Evolutionary conservation across 2,888 invertebrate species (phyloP).

Genomic region (Brachypterus glaber): DNA sequence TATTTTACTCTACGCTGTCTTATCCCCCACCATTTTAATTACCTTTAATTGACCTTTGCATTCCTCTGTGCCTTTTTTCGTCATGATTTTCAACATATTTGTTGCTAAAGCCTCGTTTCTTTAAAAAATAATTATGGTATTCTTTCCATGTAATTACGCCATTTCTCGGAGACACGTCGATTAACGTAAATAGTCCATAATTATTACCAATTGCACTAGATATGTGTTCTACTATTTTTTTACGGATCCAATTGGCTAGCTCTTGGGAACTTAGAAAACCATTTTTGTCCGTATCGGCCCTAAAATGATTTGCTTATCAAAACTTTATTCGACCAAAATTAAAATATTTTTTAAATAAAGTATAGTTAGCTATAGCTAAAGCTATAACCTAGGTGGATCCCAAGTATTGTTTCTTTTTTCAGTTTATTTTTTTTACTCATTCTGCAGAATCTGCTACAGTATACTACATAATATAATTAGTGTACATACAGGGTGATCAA

Average conservation of each 20-base stretch:
- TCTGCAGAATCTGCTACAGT: too few relatives aligned
- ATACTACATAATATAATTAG: too few relatives aligned
- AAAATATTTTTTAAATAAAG: not conserved
- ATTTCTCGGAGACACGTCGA: constrained; percentile 57
- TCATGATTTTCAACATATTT: constrained; percentile 56
- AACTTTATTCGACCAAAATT: not conserved
- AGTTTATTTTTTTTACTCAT: too few relatives aligned
- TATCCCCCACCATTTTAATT: too few relatives aligned
- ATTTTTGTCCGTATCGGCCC: constrained; percentile 53
- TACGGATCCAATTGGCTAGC: constrained; percentile 55
- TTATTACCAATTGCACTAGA: constrained; percentile 57
- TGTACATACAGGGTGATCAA: too few relatives aligned
- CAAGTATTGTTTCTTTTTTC: too few relatives aligned
- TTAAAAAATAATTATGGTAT: constrained; percentile 64
- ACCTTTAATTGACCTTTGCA: constrained; percentile 53
- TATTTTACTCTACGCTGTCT: constrained; percentile 1
- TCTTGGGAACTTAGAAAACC: constrained; percentile 51
- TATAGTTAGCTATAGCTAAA: not conserved
- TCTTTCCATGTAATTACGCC: constrained; percentile 70
- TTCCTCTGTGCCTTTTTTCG: constrained; percentile 53
- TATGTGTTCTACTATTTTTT: constrained; percentile 59
- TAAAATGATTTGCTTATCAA: constrained; percentile 28
- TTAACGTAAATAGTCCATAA: constrained; percentile 53
- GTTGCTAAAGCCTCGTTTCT: constrained; percentile 57
- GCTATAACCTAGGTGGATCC: too few relatives aligned